A percentile compares a stretch with the other conserved stretches of the same genome.
phyloP scores from a whole-genome alignment of 2,797 vertebrate species.

The Perodicticus potto region DNA sequence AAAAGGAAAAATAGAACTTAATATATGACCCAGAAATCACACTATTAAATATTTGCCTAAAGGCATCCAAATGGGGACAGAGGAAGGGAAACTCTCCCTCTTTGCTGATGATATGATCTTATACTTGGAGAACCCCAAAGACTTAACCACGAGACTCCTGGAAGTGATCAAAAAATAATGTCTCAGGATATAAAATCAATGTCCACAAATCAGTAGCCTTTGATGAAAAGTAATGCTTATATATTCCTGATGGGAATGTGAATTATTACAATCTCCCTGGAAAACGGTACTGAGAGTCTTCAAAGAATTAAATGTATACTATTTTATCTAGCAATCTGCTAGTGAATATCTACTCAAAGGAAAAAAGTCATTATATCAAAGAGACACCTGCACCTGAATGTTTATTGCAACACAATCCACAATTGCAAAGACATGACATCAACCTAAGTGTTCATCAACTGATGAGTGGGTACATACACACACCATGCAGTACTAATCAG shows the following conservation, averaged over 20 bases:
- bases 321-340: background rate
- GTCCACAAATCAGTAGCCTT: background rate
- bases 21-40: background rate
- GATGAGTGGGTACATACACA: too few relatives aligned
- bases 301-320: background rate
- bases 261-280: background rate
- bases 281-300: background rate
- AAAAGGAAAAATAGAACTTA: background rate
- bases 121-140: background rate
- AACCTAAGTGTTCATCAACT: too few relatives aligned
- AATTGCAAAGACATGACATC: too few relatives aligned
- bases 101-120: background rate
- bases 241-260: background rate
- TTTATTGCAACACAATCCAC: too few relatives aligned
- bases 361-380: background rate
- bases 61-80: background rate
- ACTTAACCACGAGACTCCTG: background rate
- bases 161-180: background rate
- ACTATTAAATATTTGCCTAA: background rate
- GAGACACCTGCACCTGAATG: too few relatives aligned
- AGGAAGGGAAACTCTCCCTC: background rate
- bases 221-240: background rate
- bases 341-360: background rate
- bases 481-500: too few relatives aligned
- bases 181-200: background rate